A percentile compares a stretch with the other conserved stretches of the same genome.
Conservation (phyloP, 2,797 vertebrate species). For the Gambelia wislizenii region DNA sequence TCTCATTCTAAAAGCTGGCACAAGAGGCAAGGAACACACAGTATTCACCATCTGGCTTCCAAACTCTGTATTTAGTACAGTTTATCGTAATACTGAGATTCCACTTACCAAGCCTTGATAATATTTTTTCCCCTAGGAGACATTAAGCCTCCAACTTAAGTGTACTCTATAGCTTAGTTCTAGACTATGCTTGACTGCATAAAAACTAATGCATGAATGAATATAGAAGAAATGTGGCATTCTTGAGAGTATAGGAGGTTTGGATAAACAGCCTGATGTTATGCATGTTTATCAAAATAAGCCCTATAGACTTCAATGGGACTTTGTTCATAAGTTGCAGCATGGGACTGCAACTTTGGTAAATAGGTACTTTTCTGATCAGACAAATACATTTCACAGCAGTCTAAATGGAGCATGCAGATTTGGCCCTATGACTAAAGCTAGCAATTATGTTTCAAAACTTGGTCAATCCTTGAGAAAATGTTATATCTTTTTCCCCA, state of each 20-base stretch:
- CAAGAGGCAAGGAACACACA: background rate
- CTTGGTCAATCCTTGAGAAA: background rate
- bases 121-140: background rate
- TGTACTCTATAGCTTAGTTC: background rate
- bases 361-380: background rate
- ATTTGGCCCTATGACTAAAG: background rate
- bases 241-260: background rate
- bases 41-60: slow-evolving; percentile 13
- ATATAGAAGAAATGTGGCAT: background rate
- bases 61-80: slow-evolving; percentile 20
- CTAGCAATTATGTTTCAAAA: background rate
- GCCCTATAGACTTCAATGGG: no score
- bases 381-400: rapidly evolving
- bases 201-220: background rate
- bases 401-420: background rate
- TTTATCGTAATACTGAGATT: background rate
- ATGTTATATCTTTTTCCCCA: background rate
- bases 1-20: background rate
- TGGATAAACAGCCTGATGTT: background rate
- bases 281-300: background rate
- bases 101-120: background rate
- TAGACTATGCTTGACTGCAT: background rate
- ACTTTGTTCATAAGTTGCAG: background rate
- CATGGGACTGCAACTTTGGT: background rate
- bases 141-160: background rate